A percentile compares a stretch with the other conserved stretches of the same genome.
phyloP scores from a whole-genome alignment of 2,888 invertebrate genomes.

The Thelaira solivaga region DNA sequence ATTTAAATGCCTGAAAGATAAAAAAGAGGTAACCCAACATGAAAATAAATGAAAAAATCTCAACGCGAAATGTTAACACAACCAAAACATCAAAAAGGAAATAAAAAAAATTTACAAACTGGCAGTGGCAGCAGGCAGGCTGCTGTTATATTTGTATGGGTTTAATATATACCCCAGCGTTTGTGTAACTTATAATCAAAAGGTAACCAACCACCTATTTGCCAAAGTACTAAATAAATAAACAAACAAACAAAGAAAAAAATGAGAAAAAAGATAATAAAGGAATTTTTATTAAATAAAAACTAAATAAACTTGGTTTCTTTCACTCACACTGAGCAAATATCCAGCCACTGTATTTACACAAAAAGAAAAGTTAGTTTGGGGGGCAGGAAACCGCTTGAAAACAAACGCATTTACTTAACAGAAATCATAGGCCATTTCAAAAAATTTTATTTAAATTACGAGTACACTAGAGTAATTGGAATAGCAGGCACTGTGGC shows the following conservation, averaged over 20 bases:
- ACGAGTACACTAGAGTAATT: too few relatives aligned
- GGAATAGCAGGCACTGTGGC: too few relatives aligned
- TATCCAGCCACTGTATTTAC: too few relatives aligned
- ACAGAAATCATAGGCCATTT: too few relatives aligned
- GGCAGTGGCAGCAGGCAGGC: neutral
- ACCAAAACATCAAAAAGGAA: slow-evolving; percentile 4
- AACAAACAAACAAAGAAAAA: slow-evolving; percentile 1
- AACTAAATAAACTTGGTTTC: neutral
- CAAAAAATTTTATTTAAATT: too few relatives aligned
- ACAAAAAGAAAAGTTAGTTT: too few relatives aligned
- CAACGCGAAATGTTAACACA: neutral
- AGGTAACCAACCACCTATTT: slow-evolving; percentile 9
- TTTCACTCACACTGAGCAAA: neutral
- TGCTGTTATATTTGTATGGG: neutral
- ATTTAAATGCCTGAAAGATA: too few relatives aligned
- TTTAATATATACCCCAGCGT: neutral
- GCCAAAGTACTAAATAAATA: slow-evolving; percentile 4
- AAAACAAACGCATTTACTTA: too few relatives aligned
- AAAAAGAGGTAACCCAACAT: neutral
- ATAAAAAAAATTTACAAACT: neutral
- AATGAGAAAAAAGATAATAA: neutral
- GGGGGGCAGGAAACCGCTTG: too few relatives aligned
- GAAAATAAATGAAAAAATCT: neutral
- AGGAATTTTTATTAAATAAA: neutral
- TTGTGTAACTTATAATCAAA: slow-evolving; percentile 30